Evolutionary conservation across 2,888 invertebrate species (phyloP), one percentile per base, ranked within the genome.

Genomic region (Octonoba sinensis): DNA sequence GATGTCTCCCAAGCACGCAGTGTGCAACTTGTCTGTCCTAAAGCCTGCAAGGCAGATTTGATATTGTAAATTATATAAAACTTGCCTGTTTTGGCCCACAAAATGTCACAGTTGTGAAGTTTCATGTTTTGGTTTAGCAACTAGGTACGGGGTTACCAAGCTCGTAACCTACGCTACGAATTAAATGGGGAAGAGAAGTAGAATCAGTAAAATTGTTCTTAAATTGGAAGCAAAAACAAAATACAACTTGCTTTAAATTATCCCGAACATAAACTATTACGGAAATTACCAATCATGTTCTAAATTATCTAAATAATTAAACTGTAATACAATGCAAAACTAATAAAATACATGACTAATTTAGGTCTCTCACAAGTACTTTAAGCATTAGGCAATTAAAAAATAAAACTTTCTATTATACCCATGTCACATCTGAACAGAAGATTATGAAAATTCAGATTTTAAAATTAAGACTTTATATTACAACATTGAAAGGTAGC

Each of bases 141-240:
- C 74, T 84, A 83, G 85, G 83, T 84, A 73, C 84, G 83, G 67
- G 79, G 74, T 84, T 86, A 87, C 88, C 89, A 89, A 88, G 89
- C 89, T 88, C 88, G 88, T 88, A 88, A 89, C 89, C 89, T 89
- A 89, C 86, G 89, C 89, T 89, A 89, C 87, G 89, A 89, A 87
- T 87, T 86, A 89, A 88, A 87, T 87, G 88, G 89, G 89, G 88
- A 88, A 88, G 88, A 88, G 72, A 76, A 88, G 86, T 85, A 87
- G 87, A 88, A 88, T 88, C 88, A 86, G 87, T 86, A 86, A 86
- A 84, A 64, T 64, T 82, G 57, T 66, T 83, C 54, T 82, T 60
- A 67, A 54, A 78, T 73, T 76, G 66, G 82, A 74, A 74, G 69
- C 62, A 74, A 69, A 78, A 73, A 69, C 60, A 62, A 62, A 70